A percentile compares a stretch with the other conserved stretches of the same genome.
Conservation (phyloP, 2,888 invertebrate species). For the Epirrhoe tristata region DNA sequence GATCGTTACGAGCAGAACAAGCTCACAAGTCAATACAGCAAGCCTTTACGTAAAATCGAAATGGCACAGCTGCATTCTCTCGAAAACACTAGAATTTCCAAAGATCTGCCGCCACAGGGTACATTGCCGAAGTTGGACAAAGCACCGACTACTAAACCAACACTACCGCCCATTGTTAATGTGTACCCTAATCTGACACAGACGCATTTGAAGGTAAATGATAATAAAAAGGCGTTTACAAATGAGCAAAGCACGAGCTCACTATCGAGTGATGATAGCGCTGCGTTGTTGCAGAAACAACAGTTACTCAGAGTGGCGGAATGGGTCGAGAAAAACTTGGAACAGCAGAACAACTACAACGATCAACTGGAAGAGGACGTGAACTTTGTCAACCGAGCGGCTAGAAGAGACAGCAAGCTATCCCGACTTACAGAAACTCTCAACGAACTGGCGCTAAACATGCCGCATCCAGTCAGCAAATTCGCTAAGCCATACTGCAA, state of each 20-base stretch:
- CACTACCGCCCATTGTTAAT: conserved; percentile 73
- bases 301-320: conserved; percentile 90
- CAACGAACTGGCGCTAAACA: conserved; percentile 77
- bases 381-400: conserved; percentile 62
- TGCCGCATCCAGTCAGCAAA: conserved; percentile 81
- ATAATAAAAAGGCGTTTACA: conserved; percentile 74
- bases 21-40: conserved; percentile 64
- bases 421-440: conserved; percentile 74
- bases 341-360: conserved; percentile 77
- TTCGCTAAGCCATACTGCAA: conserved; percentile 69
- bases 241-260: conserved; percentile 83
- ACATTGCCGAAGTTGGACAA: conserved; percentile 61
- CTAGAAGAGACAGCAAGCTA: conserved; percentile 70
- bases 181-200: conserved; percentile 81
- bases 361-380: conserved; percentile 77
- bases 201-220: conserved; percentile 79
- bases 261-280: conserved; percentile 81
- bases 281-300: conserved; percentile 85
- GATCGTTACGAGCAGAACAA: conserved; percentile 82
- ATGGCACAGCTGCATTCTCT: conserved; percentile 78
- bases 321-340: conserved; percentile 90
- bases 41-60: conserved; percentile 76
- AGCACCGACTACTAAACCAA: conserved; percentile 59
- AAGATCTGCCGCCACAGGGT: conserved; percentile 72
- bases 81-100: conserved; percentile 80